Evolutionary conservation across 2,113 vertebrate species (phyloP).

Genomic region (Neogobius melanostomus): DNA sequence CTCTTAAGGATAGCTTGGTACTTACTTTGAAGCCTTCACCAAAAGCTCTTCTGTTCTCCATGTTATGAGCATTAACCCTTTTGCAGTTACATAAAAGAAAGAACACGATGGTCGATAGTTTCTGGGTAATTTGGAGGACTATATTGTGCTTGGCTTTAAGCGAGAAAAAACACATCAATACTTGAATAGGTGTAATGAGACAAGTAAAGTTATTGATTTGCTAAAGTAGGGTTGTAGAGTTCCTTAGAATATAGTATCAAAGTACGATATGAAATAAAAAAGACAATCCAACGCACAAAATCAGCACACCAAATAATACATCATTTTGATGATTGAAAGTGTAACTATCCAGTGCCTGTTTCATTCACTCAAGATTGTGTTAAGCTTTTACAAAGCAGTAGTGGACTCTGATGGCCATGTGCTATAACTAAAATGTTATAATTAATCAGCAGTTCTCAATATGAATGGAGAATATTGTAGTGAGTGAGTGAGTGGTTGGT

Average conservation of each 20-base stretch:
- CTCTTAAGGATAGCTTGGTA: conserved; percentile 37
- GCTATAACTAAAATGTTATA: conserved; percentile 16
- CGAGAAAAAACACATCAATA: conserved; percentile 8
- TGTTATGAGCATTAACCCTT: conserved; percentile 35
- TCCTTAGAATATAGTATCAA: conserved; percentile 3
- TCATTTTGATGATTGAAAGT: background rate
- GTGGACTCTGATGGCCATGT: conserved; percentile 56
- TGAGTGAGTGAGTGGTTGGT: too few species aligned
- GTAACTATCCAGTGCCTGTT: background rate
- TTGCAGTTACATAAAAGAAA: conserved; percentile 49
- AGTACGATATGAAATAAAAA: background rate
- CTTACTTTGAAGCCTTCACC: conserved; percentile 22
- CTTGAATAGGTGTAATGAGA: background rate
- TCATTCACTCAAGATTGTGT: background rate
- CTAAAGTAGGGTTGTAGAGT: conserved; percentile 10
- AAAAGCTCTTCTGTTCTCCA: conserved; percentile 36
- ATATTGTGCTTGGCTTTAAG: conserved; percentile 9
- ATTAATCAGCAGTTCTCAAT: background rate
- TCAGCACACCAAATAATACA: background rate
- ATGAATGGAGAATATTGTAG: too few species aligned
- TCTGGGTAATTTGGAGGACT: conserved; percentile 21
- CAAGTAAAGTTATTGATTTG: conserved; percentile 20
- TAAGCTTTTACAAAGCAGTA: conserved; percentile 14
- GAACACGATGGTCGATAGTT: conserved; percentile 31
- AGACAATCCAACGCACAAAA: background rate